phyloP scores from a whole-genome alignment of 2,113 vertebrate species.

The Nannospalax galili region DNA sequence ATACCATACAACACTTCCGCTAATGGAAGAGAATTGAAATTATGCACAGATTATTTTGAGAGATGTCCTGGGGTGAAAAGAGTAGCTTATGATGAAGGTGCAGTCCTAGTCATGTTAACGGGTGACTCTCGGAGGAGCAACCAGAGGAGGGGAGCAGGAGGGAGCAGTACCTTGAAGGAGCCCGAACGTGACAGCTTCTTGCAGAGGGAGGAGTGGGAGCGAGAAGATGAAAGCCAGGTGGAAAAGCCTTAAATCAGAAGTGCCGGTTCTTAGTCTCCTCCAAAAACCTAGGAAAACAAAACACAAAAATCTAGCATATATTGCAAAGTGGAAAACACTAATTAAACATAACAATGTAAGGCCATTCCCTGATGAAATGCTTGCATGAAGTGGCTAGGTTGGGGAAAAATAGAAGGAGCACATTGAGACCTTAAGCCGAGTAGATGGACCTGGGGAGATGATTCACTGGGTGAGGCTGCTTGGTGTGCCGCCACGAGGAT shows the following conservation, averaged over 20 bases:
- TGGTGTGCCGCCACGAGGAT: background rate
- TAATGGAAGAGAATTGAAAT: background rate
- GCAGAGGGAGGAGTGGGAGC: background rate
- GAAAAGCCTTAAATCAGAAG: background rate
- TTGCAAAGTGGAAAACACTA: background rate
- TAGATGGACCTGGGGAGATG: background rate
- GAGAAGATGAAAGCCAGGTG: background rate
- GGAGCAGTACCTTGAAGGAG: too few relatives aligned
- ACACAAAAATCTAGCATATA: background rate
- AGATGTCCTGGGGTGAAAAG: background rate
- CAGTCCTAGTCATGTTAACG: background rate
- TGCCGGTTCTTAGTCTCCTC: background rate
- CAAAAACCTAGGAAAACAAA: background rate
- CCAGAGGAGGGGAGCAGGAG: too few relatives aligned
- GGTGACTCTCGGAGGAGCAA: too few relatives aligned
- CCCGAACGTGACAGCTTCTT: background rate
- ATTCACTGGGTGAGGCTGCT: background rate
- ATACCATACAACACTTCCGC: background rate
- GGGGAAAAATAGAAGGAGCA: background rate
- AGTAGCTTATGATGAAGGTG: too few relatives aligned
- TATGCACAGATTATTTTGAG: too few relatives aligned
- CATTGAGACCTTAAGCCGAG: background rate
- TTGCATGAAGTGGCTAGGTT: background rate
- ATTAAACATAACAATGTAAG: background rate
- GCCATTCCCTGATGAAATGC: too few relatives aligned